A percentile compares a stretch with the other conserved stretches of the same genome.
These are phyloP conservation scores for Drosophila mauritiana DNA, from an alignment of 1,140 invertebrate genomes.

Conservation along the genomic window DNA sequence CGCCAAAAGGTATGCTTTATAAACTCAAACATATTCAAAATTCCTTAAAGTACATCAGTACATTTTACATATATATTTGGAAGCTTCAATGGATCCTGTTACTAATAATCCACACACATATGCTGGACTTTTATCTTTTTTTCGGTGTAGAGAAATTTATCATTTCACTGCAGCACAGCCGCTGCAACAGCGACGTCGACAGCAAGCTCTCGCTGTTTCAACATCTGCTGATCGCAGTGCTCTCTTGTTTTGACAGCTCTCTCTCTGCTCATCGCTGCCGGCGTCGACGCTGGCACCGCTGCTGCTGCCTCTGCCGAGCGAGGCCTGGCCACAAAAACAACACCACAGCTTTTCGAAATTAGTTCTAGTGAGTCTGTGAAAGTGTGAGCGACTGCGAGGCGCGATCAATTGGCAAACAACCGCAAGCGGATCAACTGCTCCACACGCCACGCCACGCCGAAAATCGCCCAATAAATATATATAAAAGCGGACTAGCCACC, in stretches of 20 bases:
- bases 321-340: slow-evolving; percentile 78
- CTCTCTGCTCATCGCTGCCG: slow-evolving; percentile 15
- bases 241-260: slow-evolving; percentile 22
- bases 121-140: not conserved
- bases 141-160: slow-evolving; percentile 74
- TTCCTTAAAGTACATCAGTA: too few species aligned
- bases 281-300: slow-evolving; percentile 25
- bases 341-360: slow-evolving; percentile 82
- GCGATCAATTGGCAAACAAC: slow-evolving; percentile 58
- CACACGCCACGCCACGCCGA: slow-evolving; percentile 32
- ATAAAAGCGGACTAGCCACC: slow-evolving; percentile 7
- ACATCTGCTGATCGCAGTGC: slow-evolving; percentile 48
- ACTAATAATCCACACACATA: not conserved
- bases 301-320: slow-evolving; percentile 26
- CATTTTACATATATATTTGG: too few species aligned
- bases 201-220: slow-evolving; percentile 33
- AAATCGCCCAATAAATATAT: slow-evolving; percentile 22
- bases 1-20: not conserved
- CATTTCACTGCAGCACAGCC: slow-evolving; percentile 69
- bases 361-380: slow-evolving; percentile 84
- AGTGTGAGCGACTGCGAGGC: slow-evolving; percentile 76
- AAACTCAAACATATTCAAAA: not conserved
- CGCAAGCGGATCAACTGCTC: slow-evolving; percentile 55
- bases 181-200: slow-evolving; percentile 16
- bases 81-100: too few species aligned